These are phyloP conservation scores for Chromoteleia sp. DNA, from an alignment of 2,888 invertebrate species.

Conservation along the genomic window DNA sequence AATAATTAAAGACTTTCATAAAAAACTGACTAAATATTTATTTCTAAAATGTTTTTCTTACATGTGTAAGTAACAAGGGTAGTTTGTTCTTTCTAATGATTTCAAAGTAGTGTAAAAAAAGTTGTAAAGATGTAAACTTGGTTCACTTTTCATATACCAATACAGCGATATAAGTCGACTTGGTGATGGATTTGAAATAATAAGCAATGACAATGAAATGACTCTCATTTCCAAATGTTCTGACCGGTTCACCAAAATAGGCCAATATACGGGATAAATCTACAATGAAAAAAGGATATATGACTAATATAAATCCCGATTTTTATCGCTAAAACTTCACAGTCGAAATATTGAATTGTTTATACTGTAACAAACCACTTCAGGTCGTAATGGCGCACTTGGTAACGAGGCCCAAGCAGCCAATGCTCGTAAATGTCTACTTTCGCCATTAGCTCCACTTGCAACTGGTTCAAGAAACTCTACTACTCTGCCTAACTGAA, in stretches of 20 bases:
- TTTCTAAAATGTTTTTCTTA: slow-evolving; percentile 82
- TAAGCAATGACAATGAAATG: slow-evolving; percentile 88
- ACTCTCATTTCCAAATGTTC: slow-evolving; percentile 89
- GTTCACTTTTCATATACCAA: slow-evolving; percentile 88
- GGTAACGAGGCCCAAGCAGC: slow-evolving; percentile 88
- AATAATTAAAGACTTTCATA: too few relatives aligned
- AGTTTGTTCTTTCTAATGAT: slow-evolving; percentile 88
- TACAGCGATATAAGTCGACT: slow-evolving; percentile 89
- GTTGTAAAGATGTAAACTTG: slow-evolving; percentile 88
- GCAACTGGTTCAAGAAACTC: slow-evolving; percentile 84
- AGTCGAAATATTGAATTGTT: neutral
- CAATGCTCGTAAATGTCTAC: slow-evolving; percentile 88
- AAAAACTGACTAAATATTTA: too few relatives aligned
- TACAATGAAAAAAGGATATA: slow-evolving; percentile 76
- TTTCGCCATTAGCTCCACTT: slow-evolving; percentile 80
- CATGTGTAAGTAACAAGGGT: slow-evolving; percentile 89
- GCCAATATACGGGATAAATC: slow-evolving; percentile 88
- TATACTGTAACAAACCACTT: slow-evolving; percentile 82
- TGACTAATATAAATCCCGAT: too few relatives aligned
- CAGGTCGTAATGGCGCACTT: slow-evolving; percentile 85
- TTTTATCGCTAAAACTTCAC: too few relatives aligned
- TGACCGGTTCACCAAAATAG: slow-evolving; percentile 88
- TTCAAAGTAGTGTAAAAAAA: slow-evolving; percentile 90
- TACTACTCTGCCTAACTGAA: slow-evolving; percentile 86
- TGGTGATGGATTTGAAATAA: slow-evolving; percentile 88